Conservation (phyloP, 2,113 vertebrate genomes). For the Drymodes brunneopygia region DNA sequence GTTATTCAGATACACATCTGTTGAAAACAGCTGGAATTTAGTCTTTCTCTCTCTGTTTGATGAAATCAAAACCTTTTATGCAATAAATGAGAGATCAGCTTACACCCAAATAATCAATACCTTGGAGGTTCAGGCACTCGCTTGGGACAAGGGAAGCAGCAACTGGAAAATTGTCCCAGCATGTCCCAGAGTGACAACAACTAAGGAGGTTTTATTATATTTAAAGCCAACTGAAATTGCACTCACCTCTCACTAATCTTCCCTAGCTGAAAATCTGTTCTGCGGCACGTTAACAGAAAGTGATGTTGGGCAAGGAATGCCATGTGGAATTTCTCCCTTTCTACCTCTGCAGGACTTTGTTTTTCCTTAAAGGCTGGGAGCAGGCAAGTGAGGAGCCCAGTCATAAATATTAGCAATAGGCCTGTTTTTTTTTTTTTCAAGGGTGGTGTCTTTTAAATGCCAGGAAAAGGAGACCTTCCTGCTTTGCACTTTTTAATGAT, state of each 20-base stretch:
- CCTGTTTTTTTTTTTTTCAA: background rate
- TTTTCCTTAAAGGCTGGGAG: background rate
- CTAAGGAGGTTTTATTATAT: background rate
- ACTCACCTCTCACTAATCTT: background rate
- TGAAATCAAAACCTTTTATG: conserved; percentile 7
- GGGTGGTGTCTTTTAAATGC: conserved; percentile 65
- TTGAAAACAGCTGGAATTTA: background rate
- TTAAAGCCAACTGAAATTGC: background rate
- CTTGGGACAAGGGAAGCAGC: background rate
- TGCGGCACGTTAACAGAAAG: background rate
- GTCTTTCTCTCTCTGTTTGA: background rate
- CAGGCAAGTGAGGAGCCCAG: background rate
- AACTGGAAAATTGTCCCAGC: background rate
- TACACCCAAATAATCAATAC: background rate
- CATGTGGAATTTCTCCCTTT: background rate
- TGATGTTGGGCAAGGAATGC: background rate
- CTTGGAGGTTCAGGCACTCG: background rate
- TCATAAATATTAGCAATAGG: background rate
- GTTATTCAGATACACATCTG: background rate
- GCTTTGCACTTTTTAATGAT: conserved; percentile 52
- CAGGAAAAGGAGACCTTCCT: conserved; percentile 75
- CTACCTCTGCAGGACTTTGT: background rate
- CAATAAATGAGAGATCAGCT: background rate
- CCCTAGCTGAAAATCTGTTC: background rate
- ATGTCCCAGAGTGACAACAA: background rate